Base-by-base conservation (phyloP, 1,140 invertebrate genomes). In the Mamestra configurata region DNA sequence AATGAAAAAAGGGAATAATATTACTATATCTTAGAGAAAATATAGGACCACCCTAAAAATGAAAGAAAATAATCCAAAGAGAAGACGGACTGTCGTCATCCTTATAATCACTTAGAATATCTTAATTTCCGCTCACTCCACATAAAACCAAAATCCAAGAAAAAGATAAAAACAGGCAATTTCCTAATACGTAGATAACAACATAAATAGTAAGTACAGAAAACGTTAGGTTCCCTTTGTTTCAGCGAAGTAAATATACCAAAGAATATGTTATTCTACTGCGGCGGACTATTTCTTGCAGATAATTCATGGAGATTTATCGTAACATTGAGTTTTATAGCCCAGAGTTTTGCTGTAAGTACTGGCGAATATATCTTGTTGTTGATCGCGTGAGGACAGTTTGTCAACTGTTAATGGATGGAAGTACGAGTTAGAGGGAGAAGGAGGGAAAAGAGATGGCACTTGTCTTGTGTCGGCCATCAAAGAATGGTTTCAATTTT, bases 251-350 rank as follows among this genome's bases (percentile, higher is more conserved):
- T 43, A 13, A 10, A 31, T 35, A 2, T 43, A 68, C 11, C 20
- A n/a, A 24, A 22, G 40, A 27, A 68, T 68, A 68, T 68, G 59
- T 40, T 64, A 22, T 64, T 37, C 64, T 24, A 68, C 59, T 10
- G 35, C 20, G 6, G 35, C 20, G 6, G 40, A 70, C 66, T 15
- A 70, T 70, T 70, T 70, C 66, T 70, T 70, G 10, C 22, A 70
- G 40, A 43, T 70, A 70, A 70, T 70, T 70, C 43, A 70, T 70
- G 20, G 20, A 70, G 66, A 70, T 70, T 70, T 49, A 70, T 70
- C 43, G 20, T 46, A n/a, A 46, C 66, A 46, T 70, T 70, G 66
- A 70, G 66, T 40, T 66, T 66, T 66, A 66, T 66, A 66, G 61
- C 61, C 37, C 8, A 49, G 66, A 22, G 10, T 70, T 24, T 43